A percentile compares a stretch with the other conserved stretches of the same genome.
Conservation (phyloP, 2,113 vertebrate species). For the Leptobrachium ailaonicum region DNA sequence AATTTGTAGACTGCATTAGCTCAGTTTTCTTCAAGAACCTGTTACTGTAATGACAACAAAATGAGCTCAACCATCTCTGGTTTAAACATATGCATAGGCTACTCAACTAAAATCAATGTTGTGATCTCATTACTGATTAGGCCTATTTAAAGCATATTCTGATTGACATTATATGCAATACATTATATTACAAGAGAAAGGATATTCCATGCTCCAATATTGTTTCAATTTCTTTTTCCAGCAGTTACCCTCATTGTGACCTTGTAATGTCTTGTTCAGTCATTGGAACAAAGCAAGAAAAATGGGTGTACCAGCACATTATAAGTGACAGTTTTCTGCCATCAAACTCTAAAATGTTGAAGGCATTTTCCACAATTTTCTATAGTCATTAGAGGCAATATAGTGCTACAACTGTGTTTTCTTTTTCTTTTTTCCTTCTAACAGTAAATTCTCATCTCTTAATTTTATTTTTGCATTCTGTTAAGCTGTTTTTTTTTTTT, state of each 20-base stretch:
- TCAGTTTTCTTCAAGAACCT: no score
- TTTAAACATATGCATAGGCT: no score
- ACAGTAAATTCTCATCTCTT: slow-evolving; percentile 31
- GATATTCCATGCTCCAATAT: background rate
- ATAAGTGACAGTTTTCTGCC: slow-evolving; percentile 39
- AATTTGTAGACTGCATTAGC: no score
- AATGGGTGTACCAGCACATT: slow-evolving; percentile 29
- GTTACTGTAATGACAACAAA: no score
- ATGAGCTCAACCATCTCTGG: no score
- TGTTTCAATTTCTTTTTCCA: slow-evolving; percentile 8
- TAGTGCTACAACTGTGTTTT: slow-evolving; percentile 12
- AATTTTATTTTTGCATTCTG: slow-evolving; percentile 6
- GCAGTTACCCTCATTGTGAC: slow-evolving; percentile 24
- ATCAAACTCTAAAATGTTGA: slow-evolving; percentile 23
- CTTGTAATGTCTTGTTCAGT: slow-evolving; percentile 30
- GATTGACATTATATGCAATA: background rate
- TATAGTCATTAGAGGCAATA: slow-evolving; percentile 19
- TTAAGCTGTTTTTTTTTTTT: slow-evolving; percentile 13
- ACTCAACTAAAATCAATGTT: no score
- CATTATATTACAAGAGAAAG: background rate
- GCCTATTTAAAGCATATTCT: no score
- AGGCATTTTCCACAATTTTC: background rate
- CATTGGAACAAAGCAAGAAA: slow-evolving; percentile 44
- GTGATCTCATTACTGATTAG: no score
- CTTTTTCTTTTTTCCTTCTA: background rate